A percentile compares a stretch with the other conserved stretches of the same genome.
Conservation (phyloP, 2,113 vertebrate species). For the Calyptomena viridis region DNA sequence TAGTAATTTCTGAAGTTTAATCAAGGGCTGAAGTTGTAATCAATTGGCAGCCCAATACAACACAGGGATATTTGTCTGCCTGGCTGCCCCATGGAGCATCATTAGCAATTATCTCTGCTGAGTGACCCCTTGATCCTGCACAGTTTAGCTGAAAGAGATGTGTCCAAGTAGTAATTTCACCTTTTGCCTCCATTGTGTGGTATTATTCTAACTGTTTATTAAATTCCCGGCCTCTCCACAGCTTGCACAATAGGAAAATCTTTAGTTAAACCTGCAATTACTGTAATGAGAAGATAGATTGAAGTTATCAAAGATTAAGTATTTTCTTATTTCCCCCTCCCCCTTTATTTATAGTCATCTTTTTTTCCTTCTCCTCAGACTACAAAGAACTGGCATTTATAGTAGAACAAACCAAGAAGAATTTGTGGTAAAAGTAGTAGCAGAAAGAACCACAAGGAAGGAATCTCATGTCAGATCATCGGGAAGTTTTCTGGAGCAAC, state of each 20-base stretch:
- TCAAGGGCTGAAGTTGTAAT: constrained; percentile 49
- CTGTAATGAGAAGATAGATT: constrained; percentile 51
- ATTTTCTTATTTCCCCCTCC: neutral
- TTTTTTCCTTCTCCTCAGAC: neutral
- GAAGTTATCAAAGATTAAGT: constrained; percentile 25
- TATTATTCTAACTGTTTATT: constrained; percentile 60
- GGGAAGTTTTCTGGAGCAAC: neutral
- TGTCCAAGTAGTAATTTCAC: constrained; percentile 60
- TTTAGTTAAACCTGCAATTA: constrained; percentile 51
- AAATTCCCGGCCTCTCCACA: constrained; percentile 16
- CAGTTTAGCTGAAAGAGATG: constrained; percentile 46
- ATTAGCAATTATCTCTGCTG: constrained; percentile 72
- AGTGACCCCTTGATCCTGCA: constrained; percentile 48
- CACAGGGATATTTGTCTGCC: constrained; percentile 17
- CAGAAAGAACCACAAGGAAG: neutral
- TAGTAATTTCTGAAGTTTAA: constrained; percentile 71
- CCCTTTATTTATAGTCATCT: neutral
- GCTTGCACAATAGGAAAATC: constrained; percentile 1
- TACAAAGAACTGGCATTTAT: neutral
- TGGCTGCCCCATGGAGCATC: constrained; percentile 37
- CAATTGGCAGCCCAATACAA: constrained; percentile 20
- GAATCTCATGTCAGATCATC: neutral
- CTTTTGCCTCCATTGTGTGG: constrained; percentile 47
- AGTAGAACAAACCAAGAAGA: neutral
- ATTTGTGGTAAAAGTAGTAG: neutral